A percentile compares a stretch with the other conserved stretches of the same genome.
Evolutionary conservation across 1,140 invertebrate genomes (phyloP).

Genomic region (Phenacoccus solenopsis): DNA sequence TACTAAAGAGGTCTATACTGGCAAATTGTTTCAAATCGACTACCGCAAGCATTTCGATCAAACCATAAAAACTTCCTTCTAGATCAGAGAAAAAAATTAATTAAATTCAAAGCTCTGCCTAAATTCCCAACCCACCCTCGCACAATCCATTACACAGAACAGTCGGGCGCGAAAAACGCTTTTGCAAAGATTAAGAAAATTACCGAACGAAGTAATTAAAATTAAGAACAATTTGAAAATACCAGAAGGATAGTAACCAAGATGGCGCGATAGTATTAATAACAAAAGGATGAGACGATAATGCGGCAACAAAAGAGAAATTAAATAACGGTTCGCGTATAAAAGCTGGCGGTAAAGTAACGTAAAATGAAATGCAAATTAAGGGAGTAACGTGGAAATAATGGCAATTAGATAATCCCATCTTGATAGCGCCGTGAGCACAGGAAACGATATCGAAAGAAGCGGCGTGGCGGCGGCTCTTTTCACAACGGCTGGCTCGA

Average conservation of each 20-base stretch:
- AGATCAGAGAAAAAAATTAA: neutral
- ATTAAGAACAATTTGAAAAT: slow-evolving; percentile 18
- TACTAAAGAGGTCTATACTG: no score
- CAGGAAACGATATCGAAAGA: neutral
- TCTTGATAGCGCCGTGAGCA: slow-evolving; percentile 5
- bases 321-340: slow-evolving; percentile 7
- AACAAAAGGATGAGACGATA: slow-evolving; percentile 14
- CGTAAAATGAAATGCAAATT: slow-evolving; percentile 15
- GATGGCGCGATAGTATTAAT: slow-evolving; percentile 9
- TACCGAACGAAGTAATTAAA: slow-evolving; percentile 15
- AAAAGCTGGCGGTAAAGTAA: slow-evolving; percentile 17
- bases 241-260: slow-evolving; percentile 8
- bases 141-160: neutral
- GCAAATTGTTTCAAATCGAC: no score
- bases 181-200: slow-evolving; percentile 9
- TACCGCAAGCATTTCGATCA: no score
- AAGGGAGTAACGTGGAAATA: slow-evolving; percentile 10
- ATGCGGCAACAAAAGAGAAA: slow-evolving; percentile 12
- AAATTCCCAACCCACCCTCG: neutral
- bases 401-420: slow-evolving; percentile 16
- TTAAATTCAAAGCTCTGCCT: neutral
- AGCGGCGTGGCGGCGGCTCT: neutral
- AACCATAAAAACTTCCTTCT: no score
- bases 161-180: slow-evolving; percentile 2
- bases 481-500: neutral